Percentiles rank a stretch among this genome's conserved stretches.
These are phyloP conservation scores for Ridgeia piscesae DNA, from an alignment of 1,140 invertebrate genomes.

Conservation along the genomic window DNA sequence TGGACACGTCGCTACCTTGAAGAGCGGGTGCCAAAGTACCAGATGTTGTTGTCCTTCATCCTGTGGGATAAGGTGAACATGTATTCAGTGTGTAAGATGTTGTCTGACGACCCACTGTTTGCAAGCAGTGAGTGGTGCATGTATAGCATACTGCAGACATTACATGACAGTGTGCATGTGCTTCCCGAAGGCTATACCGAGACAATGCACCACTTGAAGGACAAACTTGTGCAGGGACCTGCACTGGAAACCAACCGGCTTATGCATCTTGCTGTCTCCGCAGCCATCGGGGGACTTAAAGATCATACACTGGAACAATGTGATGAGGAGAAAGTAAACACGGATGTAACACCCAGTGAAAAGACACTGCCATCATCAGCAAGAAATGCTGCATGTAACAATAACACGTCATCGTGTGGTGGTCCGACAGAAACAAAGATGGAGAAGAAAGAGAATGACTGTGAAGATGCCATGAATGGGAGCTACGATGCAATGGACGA, in stretches of 20 bases:
- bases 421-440: background rate
- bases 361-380: background rate
- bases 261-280: slow-evolving; percentile 5
- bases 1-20: slow-evolving; percentile 62
- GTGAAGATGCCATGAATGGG: slow-evolving; percentile 31
- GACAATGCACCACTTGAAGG: background rate
- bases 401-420: too few species aligned
- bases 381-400: background rate
- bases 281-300: background rate
- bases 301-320: background rate
- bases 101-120: slow-evolving; percentile 59
- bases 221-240: background rate
- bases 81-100: slow-evolving; percentile 38
- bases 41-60: slow-evolving; percentile 60
- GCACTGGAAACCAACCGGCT: background rate
- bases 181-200: slow-evolving; percentile 7
- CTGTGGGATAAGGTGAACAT: slow-evolving; percentile 32
- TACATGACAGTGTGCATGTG: slow-evolving; percentile 62
- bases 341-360: background rate
- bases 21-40: slow-evolving; percentile 61
- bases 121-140: slow-evolving; percentile 62
- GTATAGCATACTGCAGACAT: slow-evolving; percentile 63
- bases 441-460: background rate
- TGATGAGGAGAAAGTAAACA: slow-evolving; percentile 19
- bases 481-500: slow-evolving; percentile 28